Evolutionary conservation across 2,797 vertebrate genomes (phyloP).

Genomic region (Oreochromis grahami): DNA sequence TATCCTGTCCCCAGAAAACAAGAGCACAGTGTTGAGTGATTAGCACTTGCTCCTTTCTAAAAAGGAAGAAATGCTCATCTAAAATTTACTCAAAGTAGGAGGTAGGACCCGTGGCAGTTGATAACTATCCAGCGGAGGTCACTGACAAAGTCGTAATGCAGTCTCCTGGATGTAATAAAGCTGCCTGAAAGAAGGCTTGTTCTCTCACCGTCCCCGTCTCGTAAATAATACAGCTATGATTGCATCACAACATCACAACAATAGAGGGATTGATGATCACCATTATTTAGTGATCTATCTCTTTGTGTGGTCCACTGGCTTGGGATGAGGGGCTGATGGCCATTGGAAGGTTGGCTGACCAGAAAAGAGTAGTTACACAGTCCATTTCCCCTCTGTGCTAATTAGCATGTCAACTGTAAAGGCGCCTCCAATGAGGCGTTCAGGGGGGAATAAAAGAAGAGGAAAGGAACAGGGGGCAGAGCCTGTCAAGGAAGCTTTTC

Average conservation of each 20-base stretch:
- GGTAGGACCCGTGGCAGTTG: neutral
- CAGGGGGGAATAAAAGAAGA: neutral
- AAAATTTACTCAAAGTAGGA: neutral
- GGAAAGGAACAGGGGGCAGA: neutral
- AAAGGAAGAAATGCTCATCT: neutral
- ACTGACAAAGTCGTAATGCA: constrained; percentile 23
- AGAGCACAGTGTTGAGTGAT: neutral
- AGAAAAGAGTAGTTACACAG: constrained; percentile 62
- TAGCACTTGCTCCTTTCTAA: neutral
- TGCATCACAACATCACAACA: constrained; percentile 8
- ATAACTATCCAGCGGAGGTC: constrained; percentile 15
- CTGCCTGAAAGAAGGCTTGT: constrained; percentile 7
- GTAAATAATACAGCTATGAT: constrained; percentile 8
- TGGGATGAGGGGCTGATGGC: constrained; percentile 28
- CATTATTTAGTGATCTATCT: constrained; percentile 39
- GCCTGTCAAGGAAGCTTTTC: constrained; percentile 14
- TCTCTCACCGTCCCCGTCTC: neutral
- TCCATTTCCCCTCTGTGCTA: constrained; percentile 60
- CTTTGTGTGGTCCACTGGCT: constrained; percentile 22
- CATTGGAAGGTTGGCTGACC: constrained; percentile 40
- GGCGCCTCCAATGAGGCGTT: constrained; percentile 51
- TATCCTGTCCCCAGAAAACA: neutral
- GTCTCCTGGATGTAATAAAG: neutral
- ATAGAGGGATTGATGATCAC: constrained; percentile 31
- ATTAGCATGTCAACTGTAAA: constrained; percentile 71